Evolutionary conservation across 2,113 vertebrate species (phyloP).

Genomic region (Engystomops pustulosus): DNA sequence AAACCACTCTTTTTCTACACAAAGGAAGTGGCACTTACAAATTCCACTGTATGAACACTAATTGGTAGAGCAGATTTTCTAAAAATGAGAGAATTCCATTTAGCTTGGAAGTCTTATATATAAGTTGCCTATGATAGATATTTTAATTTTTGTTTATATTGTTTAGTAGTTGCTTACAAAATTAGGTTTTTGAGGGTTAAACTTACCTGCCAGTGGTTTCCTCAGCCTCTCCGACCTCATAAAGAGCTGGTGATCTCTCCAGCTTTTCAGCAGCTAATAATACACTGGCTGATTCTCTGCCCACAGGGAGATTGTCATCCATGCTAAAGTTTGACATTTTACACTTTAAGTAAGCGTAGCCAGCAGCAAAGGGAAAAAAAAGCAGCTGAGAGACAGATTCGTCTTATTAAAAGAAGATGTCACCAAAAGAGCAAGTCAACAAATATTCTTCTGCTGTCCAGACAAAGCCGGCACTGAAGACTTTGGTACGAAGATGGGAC

Average conservation of each 20-base stretch:
- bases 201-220: slow-evolving; percentile 31
- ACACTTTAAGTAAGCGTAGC: slow-evolving; percentile 78
- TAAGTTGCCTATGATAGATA: no score
- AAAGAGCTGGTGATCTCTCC: slow-evolving; percentile 56
- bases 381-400: slow-evolving; percentile 76
- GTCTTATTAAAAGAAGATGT: slow-evolving; percentile 77
- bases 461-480: slow-evolving; percentile 62
- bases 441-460: slow-evolving; percentile 70
- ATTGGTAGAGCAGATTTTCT: no score
- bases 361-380: slow-evolving; percentile 68
- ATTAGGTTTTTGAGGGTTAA: slow-evolving; percentile 19
- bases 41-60: no score
- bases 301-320: slow-evolving; percentile 76
- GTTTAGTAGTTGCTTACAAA: background rate
- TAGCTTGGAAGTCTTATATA: background rate
- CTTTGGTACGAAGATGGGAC: background rate
- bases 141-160: background rate
- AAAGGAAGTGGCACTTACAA: no score
- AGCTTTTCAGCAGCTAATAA: slow-evolving; percentile 69
- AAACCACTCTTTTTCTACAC: no score
- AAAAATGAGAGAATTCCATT: no score
- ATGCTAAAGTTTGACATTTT: slow-evolving; percentile 79
- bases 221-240: slow-evolving; percentile 49
- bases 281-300: slow-evolving; percentile 66
- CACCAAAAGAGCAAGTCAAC: slow-evolving; percentile 78